phyloP scores from a whole-genome alignment of 2,113 vertebrate species.

The Malurus cyaneus region DNA sequence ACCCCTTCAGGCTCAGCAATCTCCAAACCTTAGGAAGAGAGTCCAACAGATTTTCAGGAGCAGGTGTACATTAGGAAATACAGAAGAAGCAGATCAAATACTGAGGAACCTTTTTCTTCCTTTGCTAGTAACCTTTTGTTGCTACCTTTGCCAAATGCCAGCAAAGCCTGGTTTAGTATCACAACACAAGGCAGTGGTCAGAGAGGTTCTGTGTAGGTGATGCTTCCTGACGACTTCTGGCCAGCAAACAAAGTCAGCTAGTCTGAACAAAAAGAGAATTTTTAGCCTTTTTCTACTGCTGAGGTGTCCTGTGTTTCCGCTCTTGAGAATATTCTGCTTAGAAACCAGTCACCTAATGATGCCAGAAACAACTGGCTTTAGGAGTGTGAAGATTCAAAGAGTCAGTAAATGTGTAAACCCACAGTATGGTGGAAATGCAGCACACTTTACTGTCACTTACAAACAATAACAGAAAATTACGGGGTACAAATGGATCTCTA shows the following conservation, averaged over 20 bases:
- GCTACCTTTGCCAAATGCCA: neutral
- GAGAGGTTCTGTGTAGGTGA: neutral
- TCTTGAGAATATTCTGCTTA: neutral
- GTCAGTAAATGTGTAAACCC: neutral
- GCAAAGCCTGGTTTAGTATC: neutral
- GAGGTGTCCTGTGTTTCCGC: neutral
- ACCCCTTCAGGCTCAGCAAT: neutral
- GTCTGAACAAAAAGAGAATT: neutral
- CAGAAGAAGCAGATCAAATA: neutral
- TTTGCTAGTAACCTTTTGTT: neutral
- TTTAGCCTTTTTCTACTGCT: neutral
- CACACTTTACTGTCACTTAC: neutral
- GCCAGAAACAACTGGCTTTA: neutral
- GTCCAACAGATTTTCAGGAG: neutral
- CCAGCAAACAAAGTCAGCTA: neutral
- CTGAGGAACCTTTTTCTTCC: neutral
- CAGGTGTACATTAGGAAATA: neutral
- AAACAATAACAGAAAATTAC: neutral
- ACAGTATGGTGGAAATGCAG: neutral
- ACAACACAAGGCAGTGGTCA: neutral
- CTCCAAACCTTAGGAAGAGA: neutral
- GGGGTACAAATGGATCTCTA: neutral
- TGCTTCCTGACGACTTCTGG: neutral
- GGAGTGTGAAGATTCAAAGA: neutral
- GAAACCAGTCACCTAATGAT: neutral